phyloP scores from a whole-genome alignment of 2,888 invertebrate species.

The Branchinecta sandiegonensis region DNA sequence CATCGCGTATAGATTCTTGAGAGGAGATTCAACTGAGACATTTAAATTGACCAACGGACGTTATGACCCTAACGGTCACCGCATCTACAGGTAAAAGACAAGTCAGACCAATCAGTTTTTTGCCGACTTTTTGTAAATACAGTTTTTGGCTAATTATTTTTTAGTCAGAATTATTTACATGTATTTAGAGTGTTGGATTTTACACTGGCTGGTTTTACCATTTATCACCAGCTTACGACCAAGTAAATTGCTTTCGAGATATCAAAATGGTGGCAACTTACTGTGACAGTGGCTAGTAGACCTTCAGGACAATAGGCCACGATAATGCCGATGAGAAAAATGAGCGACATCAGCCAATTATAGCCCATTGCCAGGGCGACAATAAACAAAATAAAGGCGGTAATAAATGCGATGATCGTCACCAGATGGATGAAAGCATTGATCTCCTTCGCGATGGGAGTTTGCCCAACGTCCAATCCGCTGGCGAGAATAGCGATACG shows the following conservation, averaged over 20 bases:
- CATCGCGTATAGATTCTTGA: too few relatives aligned
- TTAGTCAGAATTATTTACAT: too few relatives aligned
- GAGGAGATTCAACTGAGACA: too few relatives aligned
- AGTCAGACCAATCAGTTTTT: too few relatives aligned
- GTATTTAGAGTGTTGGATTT: too few relatives aligned
- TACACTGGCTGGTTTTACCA: too few relatives aligned
- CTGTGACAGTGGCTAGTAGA: conserved; percentile 93
- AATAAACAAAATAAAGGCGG: conserved; percentile 89
- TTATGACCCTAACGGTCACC: too few relatives aligned
- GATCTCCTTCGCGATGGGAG: conserved; percentile 97
- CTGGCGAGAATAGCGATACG: conserved; percentile 87
- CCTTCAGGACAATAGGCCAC: conserved; percentile 99
- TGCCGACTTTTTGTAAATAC: too few relatives aligned
- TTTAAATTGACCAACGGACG: too few relatives aligned
- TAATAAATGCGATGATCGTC: conserved; percentile 89
- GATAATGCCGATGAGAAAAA: conserved; percentile 98
- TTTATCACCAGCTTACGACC: too few relatives aligned
- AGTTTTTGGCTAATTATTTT: too few relatives aligned
- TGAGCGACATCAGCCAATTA: conserved; percentile 97
- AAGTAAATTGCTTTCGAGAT: conserved; percentile 20
- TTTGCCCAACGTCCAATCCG: conserved; percentile 86
- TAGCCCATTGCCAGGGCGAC: conserved; percentile 79
- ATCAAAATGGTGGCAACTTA: conserved; percentile 27
- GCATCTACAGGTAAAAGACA: too few relatives aligned
- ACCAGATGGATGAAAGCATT: conserved; percentile 98